Percentiles rank a stretch among this genome's conserved stretches.
phyloP scores from a whole-genome alignment of 1,140 invertebrate species.

The Neodiprion pinetum region DNA sequence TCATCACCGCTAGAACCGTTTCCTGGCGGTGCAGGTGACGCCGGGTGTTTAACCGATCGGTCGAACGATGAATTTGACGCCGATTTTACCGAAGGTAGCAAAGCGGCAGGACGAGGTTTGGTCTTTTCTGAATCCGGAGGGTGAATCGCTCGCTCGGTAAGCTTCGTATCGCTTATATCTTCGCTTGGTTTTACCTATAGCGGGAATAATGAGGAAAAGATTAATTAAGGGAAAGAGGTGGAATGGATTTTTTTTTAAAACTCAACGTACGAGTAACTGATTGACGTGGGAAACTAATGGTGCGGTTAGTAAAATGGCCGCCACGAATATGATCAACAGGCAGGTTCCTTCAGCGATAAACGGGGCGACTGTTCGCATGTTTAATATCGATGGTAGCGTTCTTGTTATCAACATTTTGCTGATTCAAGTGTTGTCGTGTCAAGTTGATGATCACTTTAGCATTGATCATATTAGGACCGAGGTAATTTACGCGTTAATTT shows the following conservation, averaged over 20 bases:
- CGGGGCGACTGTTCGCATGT: background rate
- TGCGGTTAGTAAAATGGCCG: background rate
- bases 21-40: too few species aligned
- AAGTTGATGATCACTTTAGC: background rate
- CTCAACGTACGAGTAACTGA: background rate
- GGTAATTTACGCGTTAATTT: too few species aligned
- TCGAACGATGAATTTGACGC: too few species aligned
- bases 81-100: too few species aligned
- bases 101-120: too few species aligned
- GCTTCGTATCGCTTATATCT: background rate
- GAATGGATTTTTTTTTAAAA: too few species aligned
- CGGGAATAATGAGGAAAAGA: background rate
- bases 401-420: background rate
- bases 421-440: background rate
- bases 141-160: background rate
- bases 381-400: background rate
- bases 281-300: too few species aligned
- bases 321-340: background rate
- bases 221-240: too few species aligned
- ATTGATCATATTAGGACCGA: too few species aligned
- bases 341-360: background rate
- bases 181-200: background rate
- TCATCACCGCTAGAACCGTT: too few species aligned
- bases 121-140: too few species aligned
- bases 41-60: too few species aligned